Evolutionary conservation across 2,797 vertebrate species (phyloP), one percentile per base, ranked within the genome.

Genomic region (Rhynchonycteris naso): DNA sequence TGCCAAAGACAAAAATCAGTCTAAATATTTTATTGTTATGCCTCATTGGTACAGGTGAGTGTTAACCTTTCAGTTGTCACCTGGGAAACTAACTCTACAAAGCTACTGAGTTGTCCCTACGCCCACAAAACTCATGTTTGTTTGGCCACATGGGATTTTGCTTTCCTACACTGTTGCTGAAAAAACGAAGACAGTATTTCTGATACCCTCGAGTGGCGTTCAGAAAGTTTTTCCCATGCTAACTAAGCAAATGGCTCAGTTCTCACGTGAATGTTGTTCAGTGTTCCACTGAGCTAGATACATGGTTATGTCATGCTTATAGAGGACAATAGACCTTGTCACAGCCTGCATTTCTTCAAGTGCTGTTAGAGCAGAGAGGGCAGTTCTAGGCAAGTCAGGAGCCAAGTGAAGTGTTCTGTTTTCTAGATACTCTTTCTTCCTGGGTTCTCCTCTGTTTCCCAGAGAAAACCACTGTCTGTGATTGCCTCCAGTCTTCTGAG

Each of bases 1-100:
- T 61, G 59, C 24, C 30, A 52, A 54, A 71, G 61, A 93, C 61
- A 93, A 94, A 82, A 92, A 76, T 54, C 14, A 89, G 47, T 65
- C 15, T 28, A 58, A 59, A 22, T 65, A 54, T 89, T 81, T 76
- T 95, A 81, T 88, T 28, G 21, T 79, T 78, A 47, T 30, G 79
- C 13, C 35, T 84, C 43, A 54, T 86, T 61, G 61, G 43, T 35
- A 61, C 26, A 35, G 30, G 68, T 72, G 66, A 93, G 72, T 68
- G 68, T 63, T 56, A 50, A 47, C 33, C 30, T 87, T 92, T 56
- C 56, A 87, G 18, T 0, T 22, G 30, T 52, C 69, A 91, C 47
- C 79, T 85, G 30, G 30, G 58, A 87, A 85, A 68, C 14, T 47
- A 85, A 68, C 14, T 47, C 76, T 59, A 18, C 15, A 4, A 38